Percentiles rank a stretch among this genome's conserved stretches.
Conservation (phyloP, 2,797 vertebrate genomes). For the Thunnus albacares region DNA sequence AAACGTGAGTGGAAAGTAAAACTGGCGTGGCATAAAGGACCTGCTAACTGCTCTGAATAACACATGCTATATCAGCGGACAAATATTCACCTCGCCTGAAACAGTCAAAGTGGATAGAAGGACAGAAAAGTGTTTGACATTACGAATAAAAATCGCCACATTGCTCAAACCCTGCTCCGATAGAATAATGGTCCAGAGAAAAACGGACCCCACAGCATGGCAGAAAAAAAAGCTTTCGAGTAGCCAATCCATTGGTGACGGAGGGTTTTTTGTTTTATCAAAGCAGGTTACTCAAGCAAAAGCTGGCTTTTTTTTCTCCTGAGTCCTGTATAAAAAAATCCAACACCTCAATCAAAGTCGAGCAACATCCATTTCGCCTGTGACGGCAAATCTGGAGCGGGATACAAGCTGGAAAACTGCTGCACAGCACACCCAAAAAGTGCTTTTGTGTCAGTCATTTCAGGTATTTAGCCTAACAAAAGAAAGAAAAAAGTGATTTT, state of each 20-base stretch:
- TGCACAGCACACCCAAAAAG: slow-evolving; percentile 63
- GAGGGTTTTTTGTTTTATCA: slow-evolving; percentile 3
- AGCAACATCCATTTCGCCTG: slow-evolving; percentile 2
- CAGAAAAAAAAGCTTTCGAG: slow-evolving; percentile 22
- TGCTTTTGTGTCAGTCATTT: slow-evolving; percentile 42
- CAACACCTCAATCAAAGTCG: slow-evolving; percentile 26
- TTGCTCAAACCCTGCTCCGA: slow-evolving; percentile 11
- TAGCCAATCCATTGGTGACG: slow-evolving; percentile 43
- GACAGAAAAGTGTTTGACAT: slow-evolving; percentile 32
- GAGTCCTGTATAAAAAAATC: neutral
- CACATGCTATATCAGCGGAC: slow-evolving; percentile 46
- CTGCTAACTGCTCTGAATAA: slow-evolving; percentile 66
- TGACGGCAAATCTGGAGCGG: slow-evolving; percentile 15
- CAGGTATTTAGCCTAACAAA: slow-evolving; percentile 31
- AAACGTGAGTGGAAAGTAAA: slow-evolving; percentile 90
- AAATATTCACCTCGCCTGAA: slow-evolving; percentile 2
- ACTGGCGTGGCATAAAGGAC: slow-evolving; percentile 77
- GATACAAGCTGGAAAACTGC: slow-evolving; percentile 48
- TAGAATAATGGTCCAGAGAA: slow-evolving; percentile 27
- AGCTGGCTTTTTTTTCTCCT: neutral
- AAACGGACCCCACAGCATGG: slow-evolving; percentile 48
- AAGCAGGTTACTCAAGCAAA: slow-evolving; percentile 21
- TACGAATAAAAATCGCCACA: slow-evolving; percentile 1
- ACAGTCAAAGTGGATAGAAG: slow-evolving; percentile 35
- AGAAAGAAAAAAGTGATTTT: slow-evolving; percentile 58